Conservation (phyloP, 2,797 vertebrate species). For the Amphiprion clarkii region DNA sequence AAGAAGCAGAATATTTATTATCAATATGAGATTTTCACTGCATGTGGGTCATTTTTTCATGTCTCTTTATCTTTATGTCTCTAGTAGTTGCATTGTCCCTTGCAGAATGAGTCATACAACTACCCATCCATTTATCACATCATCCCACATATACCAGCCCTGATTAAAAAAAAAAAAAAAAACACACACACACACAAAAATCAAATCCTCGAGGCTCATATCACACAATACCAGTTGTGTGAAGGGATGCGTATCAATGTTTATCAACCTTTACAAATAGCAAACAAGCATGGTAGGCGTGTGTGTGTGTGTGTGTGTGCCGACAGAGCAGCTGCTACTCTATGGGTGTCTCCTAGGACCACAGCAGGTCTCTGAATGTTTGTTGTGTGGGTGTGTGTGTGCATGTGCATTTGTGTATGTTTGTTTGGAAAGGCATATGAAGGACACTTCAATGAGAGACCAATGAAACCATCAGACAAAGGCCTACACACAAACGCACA, state of each 20-base stretch:
- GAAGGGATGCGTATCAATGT: constrained; percentile 46
- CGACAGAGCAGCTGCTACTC: constrained; percentile 57
- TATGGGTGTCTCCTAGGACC: constrained; percentile 53
- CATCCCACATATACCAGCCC: background rate
- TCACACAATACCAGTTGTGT: constrained; percentile 51
- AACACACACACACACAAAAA: constrained; percentile 8
- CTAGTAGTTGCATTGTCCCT: background rate
- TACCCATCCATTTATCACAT: constrained; percentile 15
- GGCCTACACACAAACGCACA: constrained; percentile 66
- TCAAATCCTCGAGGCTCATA: constrained; percentile 46
- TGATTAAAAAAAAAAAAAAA: background rate
- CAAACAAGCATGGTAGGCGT: constrained; percentile 40
- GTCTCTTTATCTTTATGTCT: too few species aligned
- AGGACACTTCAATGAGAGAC: constrained; percentile 61
- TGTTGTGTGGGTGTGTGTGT: constrained; percentile 5
- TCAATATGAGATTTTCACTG: background rate
- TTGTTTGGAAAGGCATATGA: constrained; percentile 33
- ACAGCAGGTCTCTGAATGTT: constrained; percentile 48
- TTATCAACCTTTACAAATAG: constrained; percentile 48
- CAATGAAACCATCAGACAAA: constrained; percentile 61
- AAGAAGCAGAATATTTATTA: background rate
- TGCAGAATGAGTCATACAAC: background rate
- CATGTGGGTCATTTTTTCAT: background rate
- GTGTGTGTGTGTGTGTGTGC: constrained; percentile 17
- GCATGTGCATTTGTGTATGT: constrained; percentile 12